Conservation (phyloP, 2,888 invertebrate genomes). For the Dynastes maya region DNA sequence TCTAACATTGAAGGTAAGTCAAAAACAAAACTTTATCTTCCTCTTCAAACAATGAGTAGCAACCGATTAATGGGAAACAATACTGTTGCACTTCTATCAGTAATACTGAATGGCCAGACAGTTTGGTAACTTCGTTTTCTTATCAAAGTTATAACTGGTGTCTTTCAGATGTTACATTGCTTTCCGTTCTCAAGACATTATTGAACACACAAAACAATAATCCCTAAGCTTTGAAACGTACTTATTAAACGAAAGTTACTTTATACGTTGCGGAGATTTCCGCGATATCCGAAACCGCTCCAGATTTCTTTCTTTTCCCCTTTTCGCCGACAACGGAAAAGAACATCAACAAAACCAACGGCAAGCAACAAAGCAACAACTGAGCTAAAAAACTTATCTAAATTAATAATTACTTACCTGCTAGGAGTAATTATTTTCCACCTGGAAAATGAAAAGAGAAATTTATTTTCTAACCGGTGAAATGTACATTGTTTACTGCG, state of each 20-base stretch:
- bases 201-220: constrained; percentile 7
- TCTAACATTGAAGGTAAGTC: too few species aligned
- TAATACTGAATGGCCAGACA: too few species aligned
- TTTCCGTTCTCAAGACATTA: not conserved
- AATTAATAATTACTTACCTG: constrained; percentile 51
- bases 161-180: not conserved
- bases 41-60: too few species aligned
- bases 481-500: constrained; percentile 47
- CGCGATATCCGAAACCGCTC: not conserved
- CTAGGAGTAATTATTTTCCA: constrained; percentile 48
- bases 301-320: not conserved
- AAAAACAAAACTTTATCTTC: too few species aligned
- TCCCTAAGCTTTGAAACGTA: constrained; percentile 8
- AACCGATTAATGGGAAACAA: too few species aligned
- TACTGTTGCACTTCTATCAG: too few species aligned
- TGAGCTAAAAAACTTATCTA: constrained; percentile 50
- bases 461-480: constrained; percentile 48
- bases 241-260: constrained; percentile 16
- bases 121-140: too few species aligned
- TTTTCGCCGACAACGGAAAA: not conserved
- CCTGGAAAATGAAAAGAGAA: constrained; percentile 46
- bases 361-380: constrained; percentile 38
- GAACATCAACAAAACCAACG: constrained; percentile 28
- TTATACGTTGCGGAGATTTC: not conserved
- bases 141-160: too few species aligned